phyloP scores from a whole-genome alignment of 1,140 invertebrate species.

The Drosophila melanogaster region DNA sequence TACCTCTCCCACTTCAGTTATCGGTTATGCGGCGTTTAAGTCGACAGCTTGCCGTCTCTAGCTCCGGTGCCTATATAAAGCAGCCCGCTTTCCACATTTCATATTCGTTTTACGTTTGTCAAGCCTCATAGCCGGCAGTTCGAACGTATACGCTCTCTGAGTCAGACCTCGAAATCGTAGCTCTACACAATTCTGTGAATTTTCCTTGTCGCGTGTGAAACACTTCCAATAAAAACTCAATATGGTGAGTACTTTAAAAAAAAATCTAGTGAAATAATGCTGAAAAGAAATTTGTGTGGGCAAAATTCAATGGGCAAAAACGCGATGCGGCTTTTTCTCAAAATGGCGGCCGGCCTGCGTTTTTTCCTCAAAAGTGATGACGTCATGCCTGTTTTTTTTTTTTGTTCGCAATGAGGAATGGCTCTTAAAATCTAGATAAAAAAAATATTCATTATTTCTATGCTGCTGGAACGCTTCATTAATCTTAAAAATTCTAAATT shows the following conservation, averaged over 20 bases:
- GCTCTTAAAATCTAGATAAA: neutral
- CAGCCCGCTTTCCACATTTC: slow-evolving; percentile 32
- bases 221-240: slow-evolving; percentile 51
- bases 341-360: slow-evolving; percentile 23
- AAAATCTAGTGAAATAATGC: neutral
- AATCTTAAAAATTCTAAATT: no score
- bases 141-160: slow-evolving; percentile 69
- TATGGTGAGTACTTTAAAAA: slow-evolving; percentile 57
- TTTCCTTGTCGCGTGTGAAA: slow-evolving; percentile 65
- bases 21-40: neutral
- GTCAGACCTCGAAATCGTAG: slow-evolving; percentile 43
- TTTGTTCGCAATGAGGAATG: neutral
- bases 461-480: neutral
- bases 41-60: neutral
- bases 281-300: neutral
- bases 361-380: slow-evolving; percentile 37
- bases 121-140: slow-evolving; percentile 76
- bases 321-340: neutral
- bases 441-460: neutral
- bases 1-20: neutral
- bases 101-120: slow-evolving; percentile 64
- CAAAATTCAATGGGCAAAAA: neutral
- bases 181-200: slow-evolving; percentile 59
- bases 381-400: slow-evolving; percentile 39
- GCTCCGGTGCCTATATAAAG: slow-evolving; percentile 60